Evolutionary conservation across 2,797 vertebrate genomes (phyloP).

Genomic region (Delichon dasypus): DNA sequence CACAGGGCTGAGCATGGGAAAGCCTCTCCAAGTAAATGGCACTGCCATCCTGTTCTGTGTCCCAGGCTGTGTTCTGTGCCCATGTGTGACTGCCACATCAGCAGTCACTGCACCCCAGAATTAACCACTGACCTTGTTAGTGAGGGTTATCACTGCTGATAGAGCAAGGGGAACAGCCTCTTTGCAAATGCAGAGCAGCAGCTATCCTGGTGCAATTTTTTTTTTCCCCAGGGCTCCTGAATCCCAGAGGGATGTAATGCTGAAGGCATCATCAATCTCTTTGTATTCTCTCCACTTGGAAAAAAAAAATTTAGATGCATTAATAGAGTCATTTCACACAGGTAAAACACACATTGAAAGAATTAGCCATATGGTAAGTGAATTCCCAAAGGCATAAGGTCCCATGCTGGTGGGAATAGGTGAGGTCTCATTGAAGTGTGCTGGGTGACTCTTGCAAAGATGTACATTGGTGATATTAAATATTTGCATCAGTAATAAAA

Average conservation of each 20-base stretch:
- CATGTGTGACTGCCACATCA: background rate
- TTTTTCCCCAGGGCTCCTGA: background rate
- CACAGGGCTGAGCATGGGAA: background rate
- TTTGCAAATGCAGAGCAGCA: background rate
- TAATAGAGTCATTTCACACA: background rate
- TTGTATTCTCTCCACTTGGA: background rate
- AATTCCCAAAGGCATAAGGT: background rate
- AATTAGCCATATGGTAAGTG: background rate
- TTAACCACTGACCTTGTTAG: background rate
- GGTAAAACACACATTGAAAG: background rate
- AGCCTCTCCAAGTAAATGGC: background rate
- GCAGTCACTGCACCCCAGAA: background rate
- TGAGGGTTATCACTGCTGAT: background rate
- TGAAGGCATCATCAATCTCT: background rate
- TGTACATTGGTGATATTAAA: background rate
- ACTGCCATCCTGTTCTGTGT: accelerated
- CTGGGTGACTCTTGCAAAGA: background rate
- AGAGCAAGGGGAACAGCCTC: background rate
- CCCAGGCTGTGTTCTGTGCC: background rate
- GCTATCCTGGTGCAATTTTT: background rate
- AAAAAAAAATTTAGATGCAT: background rate
- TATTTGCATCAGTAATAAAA: background rate
- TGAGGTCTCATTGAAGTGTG: background rate
- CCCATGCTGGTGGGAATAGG: background rate
- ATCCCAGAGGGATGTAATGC: background rate